These are phyloP conservation scores for Homalodisca vitripennis DNA, from an alignment of 1,140 invertebrate genomes.

Conservation along the genomic window DNA sequence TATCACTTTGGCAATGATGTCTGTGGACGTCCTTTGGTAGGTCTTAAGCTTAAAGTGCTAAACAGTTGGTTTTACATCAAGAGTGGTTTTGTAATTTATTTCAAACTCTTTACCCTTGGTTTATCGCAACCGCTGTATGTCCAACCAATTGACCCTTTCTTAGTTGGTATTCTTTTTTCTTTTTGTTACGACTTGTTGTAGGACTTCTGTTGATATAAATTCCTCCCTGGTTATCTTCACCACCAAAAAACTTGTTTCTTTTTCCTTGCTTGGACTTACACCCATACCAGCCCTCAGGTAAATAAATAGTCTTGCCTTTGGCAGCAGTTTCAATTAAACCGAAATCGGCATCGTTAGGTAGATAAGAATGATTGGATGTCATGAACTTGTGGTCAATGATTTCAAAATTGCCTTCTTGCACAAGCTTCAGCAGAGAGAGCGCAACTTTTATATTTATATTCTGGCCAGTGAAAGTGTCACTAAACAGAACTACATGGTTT, in stretches of 20 bases:
- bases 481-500: no score
- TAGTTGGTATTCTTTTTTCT: no score
- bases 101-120: slow-evolving; percentile 27
- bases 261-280: slow-evolving; percentile 15
- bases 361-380: no score
- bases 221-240: no score
- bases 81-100: slow-evolving; percentile 31
- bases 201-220: slow-evolving; percentile 27
- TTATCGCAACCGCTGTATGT: slow-evolving; percentile 31
- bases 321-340: slow-evolving; percentile 16
- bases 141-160: slow-evolving; percentile 25
- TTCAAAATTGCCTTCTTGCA: no score
- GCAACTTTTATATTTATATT: slow-evolving; percentile 36
- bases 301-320: slow-evolving; percentile 26
- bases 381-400: no score
- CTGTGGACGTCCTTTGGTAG: slow-evolving; percentile 14
- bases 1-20: slow-evolving; percentile 11
- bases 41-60: slow-evolving; percentile 18
- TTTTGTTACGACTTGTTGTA: slow-evolving; percentile 28
- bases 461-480: no score
- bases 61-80: slow-evolving; percentile 10
- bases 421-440: no score
- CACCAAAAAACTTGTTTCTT: no score
- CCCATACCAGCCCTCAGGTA: slow-evolving; percentile 23
- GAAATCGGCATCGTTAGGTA: no score